Evolutionary conservation across 1,140 invertebrate species (phyloP).

Genomic region (Zaprionus nigranus): DNA sequence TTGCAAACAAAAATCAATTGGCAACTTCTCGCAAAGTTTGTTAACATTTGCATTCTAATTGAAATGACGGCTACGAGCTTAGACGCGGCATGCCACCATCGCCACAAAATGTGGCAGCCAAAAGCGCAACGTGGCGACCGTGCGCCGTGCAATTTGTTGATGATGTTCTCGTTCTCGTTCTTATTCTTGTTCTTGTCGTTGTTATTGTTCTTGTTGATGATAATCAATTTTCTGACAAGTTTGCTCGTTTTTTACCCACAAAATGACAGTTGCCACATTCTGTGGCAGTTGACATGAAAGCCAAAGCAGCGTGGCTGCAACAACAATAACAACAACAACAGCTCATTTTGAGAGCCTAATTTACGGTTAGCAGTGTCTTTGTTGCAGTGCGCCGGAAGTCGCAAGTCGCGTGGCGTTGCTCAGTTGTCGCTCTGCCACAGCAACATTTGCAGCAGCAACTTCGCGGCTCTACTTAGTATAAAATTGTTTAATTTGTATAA

Average conservation of each 20-base stretch:
- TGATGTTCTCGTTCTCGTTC: slow-evolving; percentile 35
- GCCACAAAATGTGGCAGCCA: slow-evolving; percentile 31
- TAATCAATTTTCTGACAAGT: slow-evolving; percentile 71
- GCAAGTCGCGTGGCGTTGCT: slow-evolving; percentile 41
- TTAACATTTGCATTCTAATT: slow-evolving; percentile 71
- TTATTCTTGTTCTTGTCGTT: slow-evolving; percentile 38
- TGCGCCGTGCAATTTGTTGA: slow-evolving; percentile 20
- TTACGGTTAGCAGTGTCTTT: slow-evolving; percentile 50
- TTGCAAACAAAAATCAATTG: slow-evolving; percentile 54
- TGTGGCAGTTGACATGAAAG: slow-evolving; percentile 62
- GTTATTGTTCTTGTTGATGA: slow-evolving; percentile 44
- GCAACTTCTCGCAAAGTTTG: slow-evolving; percentile 51
- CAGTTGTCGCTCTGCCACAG: slow-evolving; percentile 51
- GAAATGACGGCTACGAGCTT: slow-evolving; percentile 52
- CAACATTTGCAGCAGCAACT: not conserved
- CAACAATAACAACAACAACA: slow-evolving; percentile 29
- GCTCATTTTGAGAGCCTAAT: slow-evolving; percentile 62
- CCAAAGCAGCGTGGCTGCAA: slow-evolving; percentile 11
- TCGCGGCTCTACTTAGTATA: slow-evolving; percentile 5
- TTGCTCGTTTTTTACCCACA: slow-evolving; percentile 47
- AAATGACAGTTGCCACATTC: slow-evolving; percentile 56
- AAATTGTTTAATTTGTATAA: slow-evolving; percentile 46
- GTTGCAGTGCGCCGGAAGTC: slow-evolving; percentile 6
- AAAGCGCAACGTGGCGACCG: slow-evolving; percentile 54
- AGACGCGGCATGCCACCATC: slow-evolving; percentile 29